Base-by-base conservation (phyloP, 2,797 vertebrate species). In the Lycodopsis pacificus region DNA sequence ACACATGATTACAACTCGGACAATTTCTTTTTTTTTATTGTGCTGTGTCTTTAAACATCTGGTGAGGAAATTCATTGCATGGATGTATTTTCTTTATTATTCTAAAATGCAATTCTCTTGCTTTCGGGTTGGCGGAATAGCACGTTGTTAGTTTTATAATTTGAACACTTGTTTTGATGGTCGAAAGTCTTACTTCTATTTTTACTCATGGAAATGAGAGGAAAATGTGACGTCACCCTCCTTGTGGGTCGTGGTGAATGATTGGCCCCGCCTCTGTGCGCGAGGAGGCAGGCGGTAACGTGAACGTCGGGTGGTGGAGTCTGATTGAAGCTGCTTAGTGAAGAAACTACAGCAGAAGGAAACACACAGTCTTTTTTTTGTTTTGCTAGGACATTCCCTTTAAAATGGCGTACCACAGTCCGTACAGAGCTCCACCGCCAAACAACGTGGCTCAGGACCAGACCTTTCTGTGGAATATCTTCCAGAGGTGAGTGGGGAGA, bases 401-500 rank as follows among this genome's bases (percentile, higher is more conserved):
- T 76, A 92, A 89, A 81, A 96, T 96, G 95, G 95, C 95, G 80
- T 96, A 95, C 72, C 94, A 96, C 78, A 95, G 92, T 78, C 95
- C 95, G 22, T 96, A 96, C 80, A 90, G 95, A 93, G 89, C 89
- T 15, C 82, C 93, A 0, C 89, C 92, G 77, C 92, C 93, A 1
- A 89, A 88, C 71, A 95, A 81, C 91, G 91, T 89, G 27, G 92
- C 94, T 17, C 91, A 92, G 40, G 95, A 96, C 82, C 95, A 96
- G 67, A 80, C 91, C 13, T 96, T 96, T 65, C 83, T 96, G 83
- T 96, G 95, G 95, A 96, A 95, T 91, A 96, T 96, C 92, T 96
- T 96, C 79, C 95, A 96, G 90, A 95, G 95, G 95, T 96, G 82
- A 95, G 95, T 86, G 42, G 15, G 25, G 53, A 58, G 25, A 34